Base-by-base conservation (phyloP, 2,797 vertebrate genomes). In the Leptoclinus maculatus region DNA sequence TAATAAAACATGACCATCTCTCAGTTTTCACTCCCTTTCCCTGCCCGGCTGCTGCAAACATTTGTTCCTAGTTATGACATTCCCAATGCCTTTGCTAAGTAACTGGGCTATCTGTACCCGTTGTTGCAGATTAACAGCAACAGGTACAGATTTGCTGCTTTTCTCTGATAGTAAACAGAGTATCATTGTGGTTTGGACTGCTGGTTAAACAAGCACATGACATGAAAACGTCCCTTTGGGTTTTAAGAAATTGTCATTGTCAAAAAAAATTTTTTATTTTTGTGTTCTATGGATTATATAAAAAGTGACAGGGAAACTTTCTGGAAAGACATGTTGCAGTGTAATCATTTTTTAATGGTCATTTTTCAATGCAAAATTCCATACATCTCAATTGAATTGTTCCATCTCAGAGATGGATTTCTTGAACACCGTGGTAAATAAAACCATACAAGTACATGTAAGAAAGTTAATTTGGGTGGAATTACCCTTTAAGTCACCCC, bases 1-100 rank as follows among this genome's bases (percentile, higher is more conserved):
- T 94, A 94, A 94, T 94, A 94, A 94, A 93, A 93, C 90, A 94
- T 92, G 92, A 92, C 86, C 88, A 87, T 93, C 90, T 88, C 85
- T 91, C 90, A 77, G 80, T 89, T 90, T 54, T 90, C 91, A 84
- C 83, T 90, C 83, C 79, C 86, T 85, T 85, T 89, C 76, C 66
- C 68, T 84, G 69, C 59, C 60, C 68, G 11, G 63, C 79, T 68
- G 81, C 66, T 53, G 34, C 87, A 89, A 92, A 86, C 86, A 91
- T 89, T 90, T 86, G 82, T 87, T 85, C 74, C 75, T 77, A 63
- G 51, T 78, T 71, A 68, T 78, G 84, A 86, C 83, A 80, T 67
- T 54, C 17, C 32, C 19, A 2, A 34, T 41, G 62, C 57, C 57
- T 63, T 62, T 58, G 64, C 63, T 65, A 13, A 71, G 41, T 49